Evolutionary conservation across 2,797 vertebrate genomes (phyloP).

Genomic region (Poecilia wingei): DNA sequence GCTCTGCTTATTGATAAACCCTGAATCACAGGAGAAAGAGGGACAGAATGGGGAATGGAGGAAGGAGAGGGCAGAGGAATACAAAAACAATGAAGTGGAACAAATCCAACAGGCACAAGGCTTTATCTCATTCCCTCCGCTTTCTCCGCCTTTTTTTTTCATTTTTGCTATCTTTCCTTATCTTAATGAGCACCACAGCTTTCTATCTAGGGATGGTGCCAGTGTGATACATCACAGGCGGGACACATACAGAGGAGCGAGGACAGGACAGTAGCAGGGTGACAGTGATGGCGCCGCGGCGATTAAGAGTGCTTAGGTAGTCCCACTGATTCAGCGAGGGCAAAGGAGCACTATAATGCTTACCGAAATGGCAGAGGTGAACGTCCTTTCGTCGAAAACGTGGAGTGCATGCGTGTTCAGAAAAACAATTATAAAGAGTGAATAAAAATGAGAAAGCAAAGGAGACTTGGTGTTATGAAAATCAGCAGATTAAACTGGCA

Average conservation of each 20-base stretch:
- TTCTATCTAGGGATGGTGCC: conserved; percentile 75
- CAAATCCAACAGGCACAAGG: conserved; percentile 78
- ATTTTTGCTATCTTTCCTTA: conserved; percentile 82
- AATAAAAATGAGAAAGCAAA: not conserved
- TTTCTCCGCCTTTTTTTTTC: conserved; percentile 64
- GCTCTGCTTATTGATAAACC: conserved; percentile 58
- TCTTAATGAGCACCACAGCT: conserved; percentile 84
- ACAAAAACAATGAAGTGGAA: conserved; percentile 83
- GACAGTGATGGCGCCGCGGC: conserved; percentile 60
- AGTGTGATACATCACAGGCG: conserved; percentile 75
- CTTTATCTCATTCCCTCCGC: conserved; percentile 78
- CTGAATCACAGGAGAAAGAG: conserved; percentile 58
- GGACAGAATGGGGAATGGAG: conserved; percentile 17
- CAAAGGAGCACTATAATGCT: conserved; percentile 45
- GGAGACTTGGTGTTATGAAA: not conserved
- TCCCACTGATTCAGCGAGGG: conserved; percentile 50
- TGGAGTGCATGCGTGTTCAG: not conserved
- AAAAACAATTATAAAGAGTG: conserved; percentile 4
- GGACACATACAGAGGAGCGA: conserved; percentile 64
- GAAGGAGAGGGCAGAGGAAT: conserved; percentile 59
- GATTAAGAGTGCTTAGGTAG: conserved; percentile 62
- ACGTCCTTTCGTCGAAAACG: not conserved
- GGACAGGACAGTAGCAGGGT: conserved; percentile 65
- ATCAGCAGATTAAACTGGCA: not conserved
- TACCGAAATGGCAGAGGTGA: conserved; percentile 23